Base-by-base conservation (phyloP, 1,140 invertebrate species). In the Condylostylus longicornis region DNA sequence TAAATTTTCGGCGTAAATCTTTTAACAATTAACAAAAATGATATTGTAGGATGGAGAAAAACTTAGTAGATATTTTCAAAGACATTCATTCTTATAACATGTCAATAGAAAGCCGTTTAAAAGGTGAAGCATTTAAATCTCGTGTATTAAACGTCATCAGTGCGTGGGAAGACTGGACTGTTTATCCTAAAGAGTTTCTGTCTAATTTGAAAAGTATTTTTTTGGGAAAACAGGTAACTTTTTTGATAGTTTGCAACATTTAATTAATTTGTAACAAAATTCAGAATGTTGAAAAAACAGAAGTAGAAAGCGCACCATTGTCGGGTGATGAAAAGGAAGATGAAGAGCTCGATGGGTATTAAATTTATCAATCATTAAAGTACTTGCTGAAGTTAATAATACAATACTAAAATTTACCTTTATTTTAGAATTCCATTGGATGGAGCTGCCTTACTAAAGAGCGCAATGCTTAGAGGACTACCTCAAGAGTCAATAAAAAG, bases 101-200 rank as follows among this genome's bases (percentile, higher is more conserved):
- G 53, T 73, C 65, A 30, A 79, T 93, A 58, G 79, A 91, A 47
- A 88, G 86, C 44, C 68, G 90, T 41, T 58, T 96, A 28, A 91
- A 91, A 67, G 88, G 89, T 21, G 94, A 98, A 67, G 90, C 93
- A 22, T 97, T 96, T 59, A 90, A 94, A 66, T 79, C 90, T 46
- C 74, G 94, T 41, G 83, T 98, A n/a, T 82, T 93, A 68, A 73
- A 78, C 51, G 85, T 90, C 50, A 83, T 98, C 54, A 74, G 86
- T 53, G 89, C 91, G 2, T 98, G 95, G 94, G 90, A 96, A 64
- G 96, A 99, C 51, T 96, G 91, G 81, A 77, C 85, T 20, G 77
- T 99, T 33, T 99, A 98, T 68, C 85, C 93, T 1, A 82, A 82
- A 47, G 91, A 98, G 42, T 90, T 89, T 63, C 67, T 99, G 19